phyloP scores from a whole-genome alignment of 2,888 invertebrate genomes.

The Hartigia nigra region DNA sequence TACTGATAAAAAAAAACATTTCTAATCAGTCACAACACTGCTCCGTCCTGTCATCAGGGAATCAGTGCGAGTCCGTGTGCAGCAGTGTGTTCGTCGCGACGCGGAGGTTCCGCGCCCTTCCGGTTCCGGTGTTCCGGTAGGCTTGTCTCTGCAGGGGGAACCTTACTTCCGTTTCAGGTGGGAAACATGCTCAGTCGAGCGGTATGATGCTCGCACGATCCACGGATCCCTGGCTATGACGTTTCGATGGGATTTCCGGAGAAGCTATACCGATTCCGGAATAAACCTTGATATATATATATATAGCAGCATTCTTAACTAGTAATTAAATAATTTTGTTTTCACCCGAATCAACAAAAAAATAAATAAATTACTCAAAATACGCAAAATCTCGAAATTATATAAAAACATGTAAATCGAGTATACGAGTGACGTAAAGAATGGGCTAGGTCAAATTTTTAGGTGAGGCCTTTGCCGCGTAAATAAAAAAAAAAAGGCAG shows the following conservation, averaged over 20 bases:
- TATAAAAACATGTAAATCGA: background rate
- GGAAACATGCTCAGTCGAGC: constrained; percentile 64
- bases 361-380: background rate
- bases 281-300: background rate
- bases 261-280: background rate
- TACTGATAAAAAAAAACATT: background rate
- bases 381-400: background rate
- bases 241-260: background rate
- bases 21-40: background rate
- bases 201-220: constrained; percentile 17
- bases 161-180: constrained; percentile 42
- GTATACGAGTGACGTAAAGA: background rate
- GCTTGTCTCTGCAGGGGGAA: constrained; percentile 51
- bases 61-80: constrained; percentile 59
- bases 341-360: background rate
- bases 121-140: constrained; percentile 67
- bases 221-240: constrained; percentile 4
- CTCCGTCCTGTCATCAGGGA: constrained; percentile 52
- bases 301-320: background rate
- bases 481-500: background rate
- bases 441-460: background rate
- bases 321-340: background rate
- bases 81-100: constrained; percentile 40
- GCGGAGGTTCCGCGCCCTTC: constrained; percentile 64
- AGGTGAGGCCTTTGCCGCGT: background rate